Base-by-base conservation (phyloP, 2,797 vertebrate genomes). In the Bufotes viridis region DNA sequence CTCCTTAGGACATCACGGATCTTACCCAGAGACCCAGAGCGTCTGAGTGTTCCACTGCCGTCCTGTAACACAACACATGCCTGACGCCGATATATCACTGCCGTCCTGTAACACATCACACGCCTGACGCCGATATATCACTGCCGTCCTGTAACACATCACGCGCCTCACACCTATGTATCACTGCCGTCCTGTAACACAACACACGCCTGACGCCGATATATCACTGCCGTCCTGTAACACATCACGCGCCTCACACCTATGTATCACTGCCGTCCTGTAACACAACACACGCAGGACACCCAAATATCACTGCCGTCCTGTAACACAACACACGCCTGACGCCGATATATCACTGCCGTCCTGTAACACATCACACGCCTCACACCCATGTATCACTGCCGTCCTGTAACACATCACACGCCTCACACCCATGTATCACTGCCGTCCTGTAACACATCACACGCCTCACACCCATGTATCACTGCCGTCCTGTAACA, bases 1-100 rank as follows among this genome's bases (percentile, higher is more conserved):
- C 97, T 95, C 3, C 97, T 96, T 26, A 99, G 90, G 51, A 98
- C 97, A 17, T 99, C 98, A 55, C 97, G 93, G 88, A 99, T 96
- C 91, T 96, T 99, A 69, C 97, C 98, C 87, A 99, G 93, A 78
- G 98, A 99, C 85, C 97, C 96, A 17, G 96, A 97, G 89, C 98
- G 97, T 90, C 96, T 96, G 8, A 99, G 95, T 5, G 94, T 90
- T 6, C 98, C 98, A 2, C 95, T 98, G 91, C 98, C 98, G 2
- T 99, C 98, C 98, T 99, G 95, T 24, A 89, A 89, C 34, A 86
- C 49, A 89, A 76, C 20, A 15, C 22, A 70, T 11, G 42, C 17
- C 55, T 83, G 42, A 78, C 86, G 55, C 74, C 61, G 2, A 42
- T 42, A 60, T 53, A 80, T 20, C 53, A 24, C 51, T 26, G 13